Conservation (phyloP, 1,140 invertebrate species). For the Caenorhabditis remanei region DNA sequence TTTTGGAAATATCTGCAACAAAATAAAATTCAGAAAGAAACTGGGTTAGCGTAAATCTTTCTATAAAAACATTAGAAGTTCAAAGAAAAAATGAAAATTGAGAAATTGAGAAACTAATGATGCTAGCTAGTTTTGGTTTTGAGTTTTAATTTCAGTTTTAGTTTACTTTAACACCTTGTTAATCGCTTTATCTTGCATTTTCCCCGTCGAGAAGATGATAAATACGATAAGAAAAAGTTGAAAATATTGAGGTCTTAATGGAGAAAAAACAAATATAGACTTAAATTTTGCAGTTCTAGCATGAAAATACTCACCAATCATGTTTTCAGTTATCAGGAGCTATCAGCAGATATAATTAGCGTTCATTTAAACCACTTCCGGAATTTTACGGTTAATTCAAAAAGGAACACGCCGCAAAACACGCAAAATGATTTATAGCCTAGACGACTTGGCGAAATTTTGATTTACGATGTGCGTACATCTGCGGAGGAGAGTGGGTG, state of each 20-base stretch:
- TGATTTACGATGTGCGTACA: conserved; percentile 63
- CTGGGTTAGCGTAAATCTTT: not conserved
- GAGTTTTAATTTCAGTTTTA: conserved; percentile 1
- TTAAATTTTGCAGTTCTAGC: not conserved
- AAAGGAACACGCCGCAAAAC: conserved; percentile 49
- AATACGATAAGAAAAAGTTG: not conserved
- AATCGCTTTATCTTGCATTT: conserved; percentile 46
- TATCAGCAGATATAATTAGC: conserved; percentile 39
- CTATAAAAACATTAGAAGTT: not conserved
- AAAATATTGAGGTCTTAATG: not conserved
- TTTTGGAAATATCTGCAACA: conserved; percentile 18
- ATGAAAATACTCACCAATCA: conserved; percentile 6
- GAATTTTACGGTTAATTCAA: not conserved
- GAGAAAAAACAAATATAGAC: not conserved
- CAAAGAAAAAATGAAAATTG: not conserved
- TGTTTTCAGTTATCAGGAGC: not conserved
- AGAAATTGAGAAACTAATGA: not conserved
- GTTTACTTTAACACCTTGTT: conserved; percentile 48
- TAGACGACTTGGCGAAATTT: conserved; percentile 61
- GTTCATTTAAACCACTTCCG: conserved; percentile 46
- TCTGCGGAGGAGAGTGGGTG: conserved; percentile 36
- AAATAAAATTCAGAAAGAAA: not conserved
- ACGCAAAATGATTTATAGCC: conserved; percentile 60
- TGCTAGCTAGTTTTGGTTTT: not conserved
- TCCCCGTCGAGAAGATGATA: not conserved